Evolutionary conservation across 2,113 vertebrate genomes (phyloP), one percentile per base, ranked within the genome.

Genomic region (Brienomyrus longianalis): DNA sequence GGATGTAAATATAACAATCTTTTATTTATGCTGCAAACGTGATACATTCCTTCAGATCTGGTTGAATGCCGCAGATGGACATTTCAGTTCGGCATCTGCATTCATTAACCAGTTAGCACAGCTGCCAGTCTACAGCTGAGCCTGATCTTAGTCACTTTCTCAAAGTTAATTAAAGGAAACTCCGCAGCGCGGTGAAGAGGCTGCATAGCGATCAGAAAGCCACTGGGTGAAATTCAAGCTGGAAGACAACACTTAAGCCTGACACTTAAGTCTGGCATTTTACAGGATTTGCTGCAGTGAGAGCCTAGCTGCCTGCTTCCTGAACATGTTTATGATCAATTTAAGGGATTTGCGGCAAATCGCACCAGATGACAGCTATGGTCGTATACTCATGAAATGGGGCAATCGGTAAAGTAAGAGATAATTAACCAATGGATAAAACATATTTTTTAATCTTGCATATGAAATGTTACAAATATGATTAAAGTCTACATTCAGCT

Each of bases 121-220:
- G 83, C 89, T 89, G 90, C 87, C 90, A 59, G 35, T 74, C 47
- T 39, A 51, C 51, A 87, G 66, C 70, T 27, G 1, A 89, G 90
- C 86, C 90, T 90, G 87, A 88, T 54, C 74, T 88, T 92, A 90
- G 89, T 90, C 91, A 91, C 62, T 85, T 52, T 86, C 48, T 90
- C 83, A 83, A 92, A 83, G 54, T 84, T 23, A 86, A 83, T 51
- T 51, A 66, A 87, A 89, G 39, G 52, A 89, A 84, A 59, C 77
- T 84, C 77, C 43, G 21, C 39, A n/a, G 23, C 2, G 0, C 8
- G 15, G 83, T 85, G 11, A 84, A 31, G 39, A 45, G 21, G 27
- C 31, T 23, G 86, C 51, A 87, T 52, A 39, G 80, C 17, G 35
- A 43, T 39, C 77, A 84, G 50, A 89, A 50, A 31, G 39, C 21